These are phyloP conservation scores for Hirtodrosophila confusa DNA, from an alignment of 2,888 invertebrate genomes.

Conservation along the genomic window DNA sequence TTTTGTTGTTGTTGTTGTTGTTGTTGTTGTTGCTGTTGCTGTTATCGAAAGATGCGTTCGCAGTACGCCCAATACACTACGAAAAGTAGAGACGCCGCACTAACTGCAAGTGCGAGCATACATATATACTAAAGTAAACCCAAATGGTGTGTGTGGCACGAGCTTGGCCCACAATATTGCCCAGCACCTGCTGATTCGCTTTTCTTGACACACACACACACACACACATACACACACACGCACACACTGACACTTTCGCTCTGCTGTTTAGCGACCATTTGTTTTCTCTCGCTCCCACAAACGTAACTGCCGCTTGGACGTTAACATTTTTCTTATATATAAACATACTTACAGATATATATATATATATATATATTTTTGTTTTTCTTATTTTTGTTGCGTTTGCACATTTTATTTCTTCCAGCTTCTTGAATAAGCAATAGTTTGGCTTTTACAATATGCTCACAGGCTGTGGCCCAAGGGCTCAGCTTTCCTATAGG, in stretches of 20 bases:
- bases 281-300: slow-evolving; percentile 33
- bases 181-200: slow-evolving; percentile 76
- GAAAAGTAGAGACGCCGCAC: slow-evolving; percentile 32
- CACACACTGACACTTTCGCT: slow-evolving; percentile 49
- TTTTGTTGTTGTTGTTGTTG: slow-evolving; percentile 9
- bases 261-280: slow-evolving; percentile 26
- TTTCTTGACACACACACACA: slow-evolving; percentile 44
- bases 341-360: no score
- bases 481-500: no score
- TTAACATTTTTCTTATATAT: neutral
- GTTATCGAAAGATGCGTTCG: slow-evolving; percentile 78
- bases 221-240: slow-evolving; percentile 22
- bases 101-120: slow-evolving; percentile 37
- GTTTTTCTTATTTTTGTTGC: slow-evolving; percentile 20
- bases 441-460: no score
- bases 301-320: slow-evolving; percentile 3
- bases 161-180: slow-evolving; percentile 62
- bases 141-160: neutral
- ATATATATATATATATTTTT: slow-evolving; percentile 3
- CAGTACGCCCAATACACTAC: slow-evolving; percentile 58
- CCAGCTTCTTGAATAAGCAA: no score
- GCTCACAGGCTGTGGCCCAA: no score
- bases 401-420: no score
- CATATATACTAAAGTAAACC: slow-evolving; percentile 6
- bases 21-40: slow-evolving; percentile 51